A percentile compares a stretch with the other conserved stretches of the same genome.
Conservation (phyloP, 2,888 invertebrate genomes). For the Tinea trinotella region DNA sequence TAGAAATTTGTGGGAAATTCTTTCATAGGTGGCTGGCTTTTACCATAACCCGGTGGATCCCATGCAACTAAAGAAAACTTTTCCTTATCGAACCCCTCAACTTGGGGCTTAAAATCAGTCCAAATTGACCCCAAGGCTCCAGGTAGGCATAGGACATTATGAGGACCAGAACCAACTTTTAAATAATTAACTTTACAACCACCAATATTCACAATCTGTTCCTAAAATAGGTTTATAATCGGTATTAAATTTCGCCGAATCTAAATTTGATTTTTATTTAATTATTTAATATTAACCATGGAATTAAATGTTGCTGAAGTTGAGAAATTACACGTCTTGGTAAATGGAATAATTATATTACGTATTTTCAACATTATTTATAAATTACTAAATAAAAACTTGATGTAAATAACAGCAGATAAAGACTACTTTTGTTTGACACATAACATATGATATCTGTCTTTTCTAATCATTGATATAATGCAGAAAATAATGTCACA, state of each 20-base stretch:
- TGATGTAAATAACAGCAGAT: neutral
- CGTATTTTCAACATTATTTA: neutral
- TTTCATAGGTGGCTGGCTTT: constrained; percentile 83
- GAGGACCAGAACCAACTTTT: constrained; percentile 73
- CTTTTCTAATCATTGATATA: too few relatives aligned
- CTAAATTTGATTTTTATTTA: neutral
- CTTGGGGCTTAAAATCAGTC: constrained; percentile 87
- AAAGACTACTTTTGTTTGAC: neutral
- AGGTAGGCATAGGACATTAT: constrained; percentile 79
- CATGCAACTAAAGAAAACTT: constrained; percentile 79
- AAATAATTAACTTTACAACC: constrained; percentile 70
- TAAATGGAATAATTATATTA: neutral
- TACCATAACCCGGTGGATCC: constrained; percentile 93
- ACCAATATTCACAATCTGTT: constrained; percentile 76
- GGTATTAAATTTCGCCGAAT: neutral
- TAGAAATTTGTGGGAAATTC: constrained; percentile 81
- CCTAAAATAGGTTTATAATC: constrained; percentile 50
- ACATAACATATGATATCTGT: too few relatives aligned
- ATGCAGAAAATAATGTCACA: too few relatives aligned
- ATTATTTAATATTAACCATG: neutral
- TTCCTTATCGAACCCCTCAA: constrained; percentile 74
- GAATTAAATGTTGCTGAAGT: neutral
- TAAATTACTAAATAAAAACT: neutral
- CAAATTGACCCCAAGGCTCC: constrained; percentile 86
- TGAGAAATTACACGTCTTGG: neutral